Conservation (phyloP, 2,888 invertebrate genomes). For the Nipponacmea schrenckii region DNA sequence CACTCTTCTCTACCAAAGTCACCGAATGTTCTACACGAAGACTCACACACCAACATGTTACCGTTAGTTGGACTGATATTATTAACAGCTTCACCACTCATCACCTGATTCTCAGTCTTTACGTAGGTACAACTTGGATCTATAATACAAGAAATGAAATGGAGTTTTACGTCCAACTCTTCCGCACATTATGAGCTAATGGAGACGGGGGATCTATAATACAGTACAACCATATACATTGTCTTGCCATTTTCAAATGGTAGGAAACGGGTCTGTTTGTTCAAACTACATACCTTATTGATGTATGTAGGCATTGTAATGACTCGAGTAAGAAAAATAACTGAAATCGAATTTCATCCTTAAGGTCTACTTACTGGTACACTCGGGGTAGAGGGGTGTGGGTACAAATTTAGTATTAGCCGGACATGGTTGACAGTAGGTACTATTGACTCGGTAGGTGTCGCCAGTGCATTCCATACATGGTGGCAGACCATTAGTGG, state of each 20-base stretch:
- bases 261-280: too few relatives aligned
- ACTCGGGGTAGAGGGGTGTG: conserved; percentile 20
- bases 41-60: conserved; percentile 11
- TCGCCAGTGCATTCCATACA: conserved; percentile 32
- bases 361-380: conserved; percentile 24
- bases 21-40: conserved; percentile 8
- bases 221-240: too few relatives aligned
- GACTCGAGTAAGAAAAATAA: too few relatives aligned
- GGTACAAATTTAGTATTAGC: conserved; percentile 20
- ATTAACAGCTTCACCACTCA: not conserved
- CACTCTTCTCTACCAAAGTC: conserved; percentile 14
- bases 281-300: too few relatives aligned
- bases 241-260: too few relatives aligned
- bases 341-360: too few relatives aligned
- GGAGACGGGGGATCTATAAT: too few relatives aligned
- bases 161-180: too few relatives aligned
- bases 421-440: conserved; percentile 26
- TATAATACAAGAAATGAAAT: not conserved
- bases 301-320: too few relatives aligned
- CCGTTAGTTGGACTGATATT: not conserved
- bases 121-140: conserved; percentile 9
- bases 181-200: too few relatives aligned
- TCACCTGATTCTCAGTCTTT: not conserved
- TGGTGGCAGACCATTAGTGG: conserved; percentile 24
- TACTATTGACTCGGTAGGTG: conserved; percentile 26